Conservation (phyloP, 1,140 invertebrate genomes). For the Charaxes varanes region DNA sequence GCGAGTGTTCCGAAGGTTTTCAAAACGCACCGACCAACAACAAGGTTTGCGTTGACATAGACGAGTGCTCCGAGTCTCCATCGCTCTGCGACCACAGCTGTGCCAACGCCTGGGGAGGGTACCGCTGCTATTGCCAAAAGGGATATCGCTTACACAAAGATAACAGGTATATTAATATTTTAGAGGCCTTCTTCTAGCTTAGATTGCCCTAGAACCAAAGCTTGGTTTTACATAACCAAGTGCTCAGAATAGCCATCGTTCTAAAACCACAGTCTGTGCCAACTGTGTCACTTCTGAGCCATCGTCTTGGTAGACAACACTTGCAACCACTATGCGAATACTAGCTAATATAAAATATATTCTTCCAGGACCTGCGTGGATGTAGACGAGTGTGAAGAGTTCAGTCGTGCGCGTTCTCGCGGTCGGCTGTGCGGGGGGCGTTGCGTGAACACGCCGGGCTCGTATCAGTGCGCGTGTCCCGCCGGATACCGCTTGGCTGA, state of each 20-base stretch:
- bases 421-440: conserved; percentile 86
- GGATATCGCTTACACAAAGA: conserved; percentile 83
- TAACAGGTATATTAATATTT: too few species aligned
- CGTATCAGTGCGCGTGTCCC: conserved; percentile 91
- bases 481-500: conserved; percentile 84
- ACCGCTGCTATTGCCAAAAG: conserved; percentile 83
- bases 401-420: conserved; percentile 63
- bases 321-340: too few species aligned
- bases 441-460: conserved; percentile 92
- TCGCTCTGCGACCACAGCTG: conserved; percentile 88
- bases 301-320: too few species aligned
- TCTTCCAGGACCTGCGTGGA: conserved; percentile 83
- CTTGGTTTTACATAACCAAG: too few species aligned
- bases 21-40: conserved; percentile 72
- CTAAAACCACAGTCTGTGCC: too few species aligned
- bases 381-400: conserved; percentile 89
- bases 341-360: too few species aligned
- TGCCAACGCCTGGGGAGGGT: conserved; percentile 88
- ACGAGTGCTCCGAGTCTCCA: conserved; percentile 78
- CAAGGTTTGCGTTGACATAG: conserved; percentile 78
- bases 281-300: too few species aligned
- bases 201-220: too few species aligned
- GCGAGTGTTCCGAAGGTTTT: conserved; percentile 86
- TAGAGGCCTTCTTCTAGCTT: too few species aligned
- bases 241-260: too few species aligned